These are phyloP conservation scores for Willowsia nigromaculata DNA, from an alignment of 2,888 invertebrate genomes.

Conservation along the genomic window DNA sequence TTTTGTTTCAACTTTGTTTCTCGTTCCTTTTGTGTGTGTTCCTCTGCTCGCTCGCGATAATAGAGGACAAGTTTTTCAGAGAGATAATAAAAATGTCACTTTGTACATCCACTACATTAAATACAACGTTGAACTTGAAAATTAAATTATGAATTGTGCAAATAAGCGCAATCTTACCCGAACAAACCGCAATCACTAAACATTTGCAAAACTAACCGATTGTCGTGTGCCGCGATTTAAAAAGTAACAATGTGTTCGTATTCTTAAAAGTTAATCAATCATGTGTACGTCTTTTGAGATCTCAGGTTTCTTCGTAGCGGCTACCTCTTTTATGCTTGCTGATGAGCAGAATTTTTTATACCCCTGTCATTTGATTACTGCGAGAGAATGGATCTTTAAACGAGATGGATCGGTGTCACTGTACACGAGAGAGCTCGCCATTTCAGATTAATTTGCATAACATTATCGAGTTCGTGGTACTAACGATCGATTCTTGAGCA, in stretches of 20 bases:
- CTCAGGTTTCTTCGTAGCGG: background rate
- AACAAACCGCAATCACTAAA: background rate
- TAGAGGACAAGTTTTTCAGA: constrained; percentile 4
- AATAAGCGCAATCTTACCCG: background rate
- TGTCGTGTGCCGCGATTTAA: constrained; percentile 12
- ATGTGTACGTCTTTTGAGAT: background rate
- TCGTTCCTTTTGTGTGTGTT: background rate
- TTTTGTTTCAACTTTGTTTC: background rate
- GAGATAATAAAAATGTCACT: constrained; percentile 10
- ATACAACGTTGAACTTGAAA: background rate
- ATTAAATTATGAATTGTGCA: background rate
- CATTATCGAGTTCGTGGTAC: no score
- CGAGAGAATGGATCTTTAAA: background rate
- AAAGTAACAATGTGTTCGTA: no score
- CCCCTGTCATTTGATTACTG: background rate
- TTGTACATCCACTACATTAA: no score
- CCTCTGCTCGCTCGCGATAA: constrained; percentile 35
- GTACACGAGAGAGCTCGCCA: background rate
- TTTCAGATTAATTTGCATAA: background rate
- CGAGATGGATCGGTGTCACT: constrained; percentile 34
- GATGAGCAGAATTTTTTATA: background rate
- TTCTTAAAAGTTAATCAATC: constrained; percentile 16
- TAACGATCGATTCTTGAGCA: no score
- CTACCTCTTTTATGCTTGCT: constrained; percentile 1
- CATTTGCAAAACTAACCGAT: background rate